Percentiles rank a stretch among this genome's conserved stretches.
phyloP scores from a whole-genome alignment of 2,113 vertebrate genomes.

The Phyllopteryx taeniolatus region DNA sequence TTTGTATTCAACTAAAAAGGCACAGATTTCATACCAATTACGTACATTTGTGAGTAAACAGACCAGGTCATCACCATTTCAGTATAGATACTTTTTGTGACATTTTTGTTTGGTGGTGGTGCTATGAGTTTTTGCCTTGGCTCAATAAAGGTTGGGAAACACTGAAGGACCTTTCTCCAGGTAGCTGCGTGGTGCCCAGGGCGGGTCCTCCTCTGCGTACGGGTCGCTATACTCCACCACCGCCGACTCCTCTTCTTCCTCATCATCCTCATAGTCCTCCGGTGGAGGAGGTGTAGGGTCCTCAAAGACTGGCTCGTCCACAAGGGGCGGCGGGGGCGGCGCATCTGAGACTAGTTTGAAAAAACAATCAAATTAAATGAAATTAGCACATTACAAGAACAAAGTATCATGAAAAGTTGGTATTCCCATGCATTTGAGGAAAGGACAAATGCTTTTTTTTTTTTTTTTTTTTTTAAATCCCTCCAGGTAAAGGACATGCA shows the following conservation, averaged over 20 bases:
- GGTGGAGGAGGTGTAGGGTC: slow-evolving; percentile 87
- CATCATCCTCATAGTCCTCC: slow-evolving; percentile 94
- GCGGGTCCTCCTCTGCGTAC: slow-evolving; percentile 96
- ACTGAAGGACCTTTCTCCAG: slow-evolving; percentile 83
- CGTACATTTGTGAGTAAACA: background rate
- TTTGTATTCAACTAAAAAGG: background rate
- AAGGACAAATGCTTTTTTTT: background rate
- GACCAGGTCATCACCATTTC: background rate
- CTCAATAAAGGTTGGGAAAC: background rate
- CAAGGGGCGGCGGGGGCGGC: slow-evolving; percentile 86
- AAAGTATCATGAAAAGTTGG: background rate
- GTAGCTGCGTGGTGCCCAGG: slow-evolving; percentile 92
- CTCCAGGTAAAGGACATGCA: background rate
- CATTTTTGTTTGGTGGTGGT: background rate
- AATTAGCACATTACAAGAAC: background rate
- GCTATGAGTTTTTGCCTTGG: background rate
- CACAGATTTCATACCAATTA: background rate
- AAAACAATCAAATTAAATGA: background rate
- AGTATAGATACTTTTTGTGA: too few relatives aligned
- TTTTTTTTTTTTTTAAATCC: background rate
- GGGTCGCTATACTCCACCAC: slow-evolving; percentile 99
- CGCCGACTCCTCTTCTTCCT: slow-evolving; percentile 94
- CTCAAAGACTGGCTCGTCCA: slow-evolving; percentile 84
- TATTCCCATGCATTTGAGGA: slow-evolving; percentile 12
- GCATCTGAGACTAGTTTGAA: slow-evolving; percentile 82